Conservation (phyloP, 1,140 invertebrate genomes). For the Drosophila persimilis region DNA sequence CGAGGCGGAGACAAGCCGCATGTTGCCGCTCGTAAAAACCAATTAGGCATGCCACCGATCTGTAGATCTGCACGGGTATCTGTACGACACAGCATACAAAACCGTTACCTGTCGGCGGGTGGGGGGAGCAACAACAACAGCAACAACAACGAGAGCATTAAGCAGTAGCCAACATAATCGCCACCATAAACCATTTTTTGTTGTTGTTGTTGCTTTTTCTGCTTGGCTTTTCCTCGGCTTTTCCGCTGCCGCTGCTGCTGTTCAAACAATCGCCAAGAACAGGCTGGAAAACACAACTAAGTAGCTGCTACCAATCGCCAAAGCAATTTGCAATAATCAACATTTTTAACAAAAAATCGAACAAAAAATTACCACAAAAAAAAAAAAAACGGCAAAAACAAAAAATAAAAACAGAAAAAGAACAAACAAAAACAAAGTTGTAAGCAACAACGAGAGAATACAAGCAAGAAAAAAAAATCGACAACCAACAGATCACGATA, state of each 20-base stretch:
- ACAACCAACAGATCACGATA: constrained; percentile 77
- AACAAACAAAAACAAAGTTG: constrained; percentile 57
- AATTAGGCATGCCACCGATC: constrained; percentile 74
- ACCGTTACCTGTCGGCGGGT: constrained; percentile 49
- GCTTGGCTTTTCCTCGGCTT: constrained; percentile 26
- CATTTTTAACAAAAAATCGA: constrained; percentile 72
- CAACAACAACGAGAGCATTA: neutral
- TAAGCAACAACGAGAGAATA: constrained; percentile 38
- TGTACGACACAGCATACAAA: constrained; percentile 11
- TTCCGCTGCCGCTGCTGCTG: constrained; percentile 34
- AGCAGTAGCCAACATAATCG: constrained; percentile 47
- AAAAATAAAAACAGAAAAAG: constrained; percentile 33
- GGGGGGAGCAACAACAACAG: too few relatives aligned
- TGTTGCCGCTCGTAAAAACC: constrained; percentile 50
- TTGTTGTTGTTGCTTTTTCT: neutral
- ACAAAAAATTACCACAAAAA: constrained; percentile 36
- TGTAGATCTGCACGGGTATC: constrained; percentile 14
- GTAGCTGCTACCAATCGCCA: constrained; percentile 80
- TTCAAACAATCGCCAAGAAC: constrained; percentile 78
- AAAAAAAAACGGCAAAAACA: constrained; percentile 19
- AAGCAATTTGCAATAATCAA: constrained; percentile 81
- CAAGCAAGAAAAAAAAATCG: constrained; percentile 67
- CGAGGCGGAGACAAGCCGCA: constrained; percentile 23
- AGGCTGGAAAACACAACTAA: constrained; percentile 75
- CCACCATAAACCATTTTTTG: constrained; percentile 53